These are phyloP conservation scores for Podilymbus podiceps DNA, from an alignment of 2,113 vertebrate genomes.

Conservation along the genomic window DNA sequence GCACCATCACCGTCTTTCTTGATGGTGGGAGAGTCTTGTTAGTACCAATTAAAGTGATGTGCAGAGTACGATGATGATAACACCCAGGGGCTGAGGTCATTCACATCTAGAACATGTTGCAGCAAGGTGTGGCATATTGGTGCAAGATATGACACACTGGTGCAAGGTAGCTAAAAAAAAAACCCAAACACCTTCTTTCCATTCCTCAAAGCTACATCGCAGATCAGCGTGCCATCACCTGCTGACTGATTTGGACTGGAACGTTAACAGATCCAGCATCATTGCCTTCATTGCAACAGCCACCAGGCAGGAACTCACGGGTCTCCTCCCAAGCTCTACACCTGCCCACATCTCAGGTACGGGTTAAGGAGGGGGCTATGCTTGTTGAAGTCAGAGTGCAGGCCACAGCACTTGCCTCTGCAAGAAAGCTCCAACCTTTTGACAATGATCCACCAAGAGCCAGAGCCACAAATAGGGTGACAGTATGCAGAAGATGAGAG, in stretches of 20 bases:
- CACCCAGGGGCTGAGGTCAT: neutral
- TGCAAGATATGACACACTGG: neutral
- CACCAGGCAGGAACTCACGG: neutral
- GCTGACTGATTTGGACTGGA: neutral
- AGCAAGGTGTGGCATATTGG: neutral
- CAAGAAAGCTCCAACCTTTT: neutral
- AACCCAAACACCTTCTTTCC: neutral
- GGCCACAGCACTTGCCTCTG: neutral
- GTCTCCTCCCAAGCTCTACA: neutral
- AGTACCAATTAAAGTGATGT: neutral
- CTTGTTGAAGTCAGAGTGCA: neutral
- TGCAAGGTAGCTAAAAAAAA: neutral
- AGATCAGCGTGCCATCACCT: neutral
- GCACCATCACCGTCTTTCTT: neutral
- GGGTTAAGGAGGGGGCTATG: neutral
- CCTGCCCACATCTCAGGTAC: neutral
- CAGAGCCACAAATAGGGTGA: neutral
- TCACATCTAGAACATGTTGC: neutral
- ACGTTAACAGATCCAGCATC: neutral
- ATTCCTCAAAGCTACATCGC: neutral
- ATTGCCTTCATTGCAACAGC: neutral
- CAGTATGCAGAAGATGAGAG: neutral
- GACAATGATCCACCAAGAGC: neutral
- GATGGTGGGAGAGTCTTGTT: neutral
- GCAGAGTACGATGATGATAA: neutral